Conservation (phyloP, 2,888 invertebrate genomes). For the Xiphydria camelus region DNA sequence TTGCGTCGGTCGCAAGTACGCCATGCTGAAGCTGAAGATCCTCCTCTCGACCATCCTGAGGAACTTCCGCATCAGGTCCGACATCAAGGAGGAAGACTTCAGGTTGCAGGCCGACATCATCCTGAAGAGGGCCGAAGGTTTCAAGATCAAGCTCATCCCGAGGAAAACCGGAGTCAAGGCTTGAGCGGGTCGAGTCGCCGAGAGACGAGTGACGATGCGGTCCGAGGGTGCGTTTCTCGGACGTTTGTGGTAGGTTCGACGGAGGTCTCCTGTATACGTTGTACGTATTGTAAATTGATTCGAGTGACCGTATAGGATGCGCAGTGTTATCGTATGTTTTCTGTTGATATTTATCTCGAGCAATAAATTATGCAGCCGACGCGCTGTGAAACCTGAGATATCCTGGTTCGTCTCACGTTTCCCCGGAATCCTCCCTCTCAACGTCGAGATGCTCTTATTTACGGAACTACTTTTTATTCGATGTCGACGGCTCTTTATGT, state of each 20-base stretch:
- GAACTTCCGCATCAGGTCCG: conserved; percentile 68
- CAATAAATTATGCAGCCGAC: conserved; percentile 48
- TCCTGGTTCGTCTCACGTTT: too few relatives aligned
- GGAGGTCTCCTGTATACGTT: conserved; percentile 16
- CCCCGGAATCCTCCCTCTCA: too few relatives aligned
- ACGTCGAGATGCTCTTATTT: too few relatives aligned
- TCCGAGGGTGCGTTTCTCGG: conserved; percentile 1
- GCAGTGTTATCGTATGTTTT: conserved; percentile 27
- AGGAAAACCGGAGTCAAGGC: conserved; percentile 39
- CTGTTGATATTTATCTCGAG: conserved; percentile 43
- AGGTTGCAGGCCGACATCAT: conserved; percentile 74
- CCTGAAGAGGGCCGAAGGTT: conserved; percentile 74
- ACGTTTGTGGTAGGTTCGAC: conserved; percentile 4
- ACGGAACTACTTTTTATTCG: too few relatives aligned
- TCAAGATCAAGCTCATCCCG: conserved; percentile 58
- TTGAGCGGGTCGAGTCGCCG: conserved; percentile 9
- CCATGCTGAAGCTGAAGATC: conserved; percentile 77
- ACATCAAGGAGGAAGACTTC: conserved; percentile 68
- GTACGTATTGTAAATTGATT: conserved; percentile 38
- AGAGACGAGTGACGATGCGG: background rate
- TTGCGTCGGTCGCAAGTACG: conserved; percentile 80
- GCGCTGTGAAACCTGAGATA: conserved; percentile 35
- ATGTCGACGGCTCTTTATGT: too few relatives aligned
- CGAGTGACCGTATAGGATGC: conserved; percentile 25
- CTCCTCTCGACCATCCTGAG: conserved; percentile 73